These are phyloP conservation scores for silkworm (Bombyx mori) DNA, from an alignment of 1,140 invertebrate genomes.

Conservation along the genomic window DNA sequence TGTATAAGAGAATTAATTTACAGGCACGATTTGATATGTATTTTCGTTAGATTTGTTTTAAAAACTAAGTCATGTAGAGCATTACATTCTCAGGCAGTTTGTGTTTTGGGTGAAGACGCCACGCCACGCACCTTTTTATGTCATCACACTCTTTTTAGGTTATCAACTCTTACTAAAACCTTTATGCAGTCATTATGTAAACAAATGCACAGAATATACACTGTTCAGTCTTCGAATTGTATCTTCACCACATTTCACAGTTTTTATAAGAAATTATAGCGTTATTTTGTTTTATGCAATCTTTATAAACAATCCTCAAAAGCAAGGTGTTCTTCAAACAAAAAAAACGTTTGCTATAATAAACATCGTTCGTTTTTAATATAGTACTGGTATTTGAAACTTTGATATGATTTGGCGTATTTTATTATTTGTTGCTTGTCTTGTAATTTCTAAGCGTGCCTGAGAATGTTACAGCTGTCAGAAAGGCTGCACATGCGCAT, in stretches of 20 bases:
- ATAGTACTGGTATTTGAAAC: too few relatives aligned
- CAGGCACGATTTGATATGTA: conserved; percentile 67
- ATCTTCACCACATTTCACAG: conserved; percentile 11
- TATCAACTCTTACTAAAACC: not conserved
- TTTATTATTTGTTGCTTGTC: too few relatives aligned
- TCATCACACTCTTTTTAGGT: not conserved
- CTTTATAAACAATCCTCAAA: conserved; percentile 12
- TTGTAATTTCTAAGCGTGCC: conserved; percentile 41
- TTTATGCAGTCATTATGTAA: too few relatives aligned
- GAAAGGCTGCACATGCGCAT: conserved; percentile 44
- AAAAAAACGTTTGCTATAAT: too few relatives aligned
- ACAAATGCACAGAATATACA: not conserved
- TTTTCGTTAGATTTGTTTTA: conserved; percentile 38
- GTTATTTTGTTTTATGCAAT: conserved; percentile 21
- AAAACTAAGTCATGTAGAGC: conserved; percentile 25
- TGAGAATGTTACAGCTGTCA: conserved; percentile 44
- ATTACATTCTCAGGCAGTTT: conserved; percentile 16
- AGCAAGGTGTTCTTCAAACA: too few relatives aligned
- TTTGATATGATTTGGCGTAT: too few relatives aligned
- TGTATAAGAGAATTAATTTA: conserved; percentile 18
- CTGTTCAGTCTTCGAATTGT: not conserved
- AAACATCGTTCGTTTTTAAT: too few relatives aligned
- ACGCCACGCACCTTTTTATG: not conserved
- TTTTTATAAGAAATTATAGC: conserved; percentile 34
- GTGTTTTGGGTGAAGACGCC: conserved; percentile 11